Percentiles rank a stretch among this genome's conserved stretches.
Conservation (phyloP, 2,888 invertebrate genomes). For the Synanthedon tipuliformis region DNA sequence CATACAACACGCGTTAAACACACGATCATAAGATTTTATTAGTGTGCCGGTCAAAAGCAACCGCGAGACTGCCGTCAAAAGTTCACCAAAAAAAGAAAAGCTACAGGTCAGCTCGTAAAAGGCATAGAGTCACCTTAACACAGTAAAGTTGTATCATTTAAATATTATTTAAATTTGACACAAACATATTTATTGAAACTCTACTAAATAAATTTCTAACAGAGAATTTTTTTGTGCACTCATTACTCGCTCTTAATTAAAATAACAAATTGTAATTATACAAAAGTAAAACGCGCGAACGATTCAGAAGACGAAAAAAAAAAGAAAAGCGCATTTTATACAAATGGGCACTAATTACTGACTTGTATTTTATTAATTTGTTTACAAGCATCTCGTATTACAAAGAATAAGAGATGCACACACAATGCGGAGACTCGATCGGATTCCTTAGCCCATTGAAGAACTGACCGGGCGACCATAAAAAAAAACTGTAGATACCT, state of each 20-base stretch:
- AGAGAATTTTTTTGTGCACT: background rate
- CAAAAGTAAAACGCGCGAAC: slow-evolving; percentile 11
- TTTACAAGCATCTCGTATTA: slow-evolving; percentile 2
- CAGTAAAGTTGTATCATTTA: slow-evolving; percentile 24
- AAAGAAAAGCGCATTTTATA: slow-evolving; percentile 3
- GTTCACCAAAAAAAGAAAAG: slow-evolving; percentile 55
- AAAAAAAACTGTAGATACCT: slow-evolving; percentile 63
- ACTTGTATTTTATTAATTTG: slow-evolving; percentile 7
- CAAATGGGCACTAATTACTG: slow-evolving; percentile 4
- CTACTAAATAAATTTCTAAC: background rate
- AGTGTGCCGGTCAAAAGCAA: slow-evolving; percentile 67
- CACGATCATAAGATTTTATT: slow-evolving; percentile 71
- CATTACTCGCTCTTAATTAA: background rate
- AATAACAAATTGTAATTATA: background rate
- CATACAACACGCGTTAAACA: slow-evolving; percentile 68
- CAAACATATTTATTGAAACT: background rate
- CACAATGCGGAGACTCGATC: slow-evolving; percentile 63
- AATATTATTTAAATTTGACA: no score
- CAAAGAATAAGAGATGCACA: slow-evolving; percentile 17
- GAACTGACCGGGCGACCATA: slow-evolving; percentile 67
- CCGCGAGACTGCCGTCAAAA: slow-evolving; percentile 63
- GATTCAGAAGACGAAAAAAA: slow-evolving; percentile 6
- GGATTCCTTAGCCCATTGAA: slow-evolving; percentile 69
- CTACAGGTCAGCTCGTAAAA: slow-evolving; percentile 62
- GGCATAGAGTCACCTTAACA: slow-evolving; percentile 54